A percentile compares a stretch with the other conserved stretches of the same genome.
phyloP scores from a whole-genome alignment of 2,113 vertebrate species.

The Crocuta crocuta region DNA sequence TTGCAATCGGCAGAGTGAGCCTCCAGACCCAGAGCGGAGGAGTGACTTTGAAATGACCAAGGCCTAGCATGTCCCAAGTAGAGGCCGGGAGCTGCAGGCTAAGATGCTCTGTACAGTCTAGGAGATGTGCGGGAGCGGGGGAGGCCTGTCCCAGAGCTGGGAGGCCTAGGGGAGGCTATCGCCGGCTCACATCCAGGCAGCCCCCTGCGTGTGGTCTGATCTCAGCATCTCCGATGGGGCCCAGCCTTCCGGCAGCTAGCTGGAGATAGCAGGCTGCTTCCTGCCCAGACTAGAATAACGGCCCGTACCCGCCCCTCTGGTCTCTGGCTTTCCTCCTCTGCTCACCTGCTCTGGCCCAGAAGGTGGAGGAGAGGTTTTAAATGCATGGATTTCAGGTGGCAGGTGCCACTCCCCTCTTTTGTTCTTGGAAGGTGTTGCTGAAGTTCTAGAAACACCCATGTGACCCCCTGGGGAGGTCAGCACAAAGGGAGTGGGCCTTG shows the following conservation, averaged over 20 bases:
- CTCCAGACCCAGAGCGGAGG: not conserved
- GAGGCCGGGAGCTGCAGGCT: not conserved
- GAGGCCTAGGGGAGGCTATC: not conserved
- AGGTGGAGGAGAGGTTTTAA: not conserved
- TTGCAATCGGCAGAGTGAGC: not conserved
- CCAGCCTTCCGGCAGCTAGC: not conserved
- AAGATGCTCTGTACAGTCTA: rapidly evolving
- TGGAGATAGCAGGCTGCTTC: not conserved
- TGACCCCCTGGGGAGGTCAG: not conserved
- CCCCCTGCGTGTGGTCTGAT: not conserved
- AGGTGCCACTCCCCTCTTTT: not conserved
- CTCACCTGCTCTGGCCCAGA: not conserved
- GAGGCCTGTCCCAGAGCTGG: not conserved
- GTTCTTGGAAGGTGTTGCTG: not conserved
- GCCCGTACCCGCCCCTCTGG: not conserved
- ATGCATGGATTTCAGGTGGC: not conserved
- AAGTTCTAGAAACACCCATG: not conserved
- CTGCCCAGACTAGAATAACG: rapidly evolving
- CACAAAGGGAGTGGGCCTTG: not conserved
- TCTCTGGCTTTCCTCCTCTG: not conserved
- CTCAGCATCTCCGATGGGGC: not conserved
- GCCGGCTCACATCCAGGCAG: too few species aligned
- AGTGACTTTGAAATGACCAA: not conserved
- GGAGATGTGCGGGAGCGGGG: not conserved
- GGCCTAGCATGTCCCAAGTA: rapidly evolving